phyloP scores from a whole-genome alignment of 2,888 invertebrate genomes.

The Ernsta delagoae region DNA sequence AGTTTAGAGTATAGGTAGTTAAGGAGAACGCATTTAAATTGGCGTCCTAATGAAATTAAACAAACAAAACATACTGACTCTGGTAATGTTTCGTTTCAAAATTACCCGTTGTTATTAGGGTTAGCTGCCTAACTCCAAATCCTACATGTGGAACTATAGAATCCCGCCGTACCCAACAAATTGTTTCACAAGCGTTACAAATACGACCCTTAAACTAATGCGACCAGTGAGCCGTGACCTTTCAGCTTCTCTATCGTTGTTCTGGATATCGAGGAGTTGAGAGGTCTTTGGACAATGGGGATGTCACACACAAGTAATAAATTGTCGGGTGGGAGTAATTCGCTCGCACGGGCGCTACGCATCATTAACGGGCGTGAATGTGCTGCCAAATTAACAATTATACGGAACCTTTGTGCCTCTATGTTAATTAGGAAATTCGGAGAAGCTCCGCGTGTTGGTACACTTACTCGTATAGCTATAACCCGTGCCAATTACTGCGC shows the following conservation, averaged over 20 bases:
- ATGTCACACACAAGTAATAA: conserved; percentile 73
- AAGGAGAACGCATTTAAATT: not conserved
- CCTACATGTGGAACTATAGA: conserved; percentile 42
- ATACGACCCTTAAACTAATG: conserved; percentile 66
- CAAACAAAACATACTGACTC: conserved; percentile 25
- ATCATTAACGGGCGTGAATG: conserved; percentile 76
- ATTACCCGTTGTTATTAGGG: conserved; percentile 46
- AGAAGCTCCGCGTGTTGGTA: conserved; percentile 47
- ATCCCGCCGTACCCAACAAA: conserved; percentile 57
- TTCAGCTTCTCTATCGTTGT: not conserved
- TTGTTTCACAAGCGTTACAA: conserved; percentile 72
- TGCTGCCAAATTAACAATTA: conserved; percentile 82
- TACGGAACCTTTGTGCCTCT: conserved; percentile 65
- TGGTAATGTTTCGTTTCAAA: conserved; percentile 39
- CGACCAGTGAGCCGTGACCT: conserved; percentile 54
- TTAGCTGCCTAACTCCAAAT: conserved; percentile 49
- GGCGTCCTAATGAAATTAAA: not conserved
- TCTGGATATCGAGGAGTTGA: conserved; percentile 18
- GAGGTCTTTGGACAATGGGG: conserved; percentile 52
- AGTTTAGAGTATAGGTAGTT: not conserved
- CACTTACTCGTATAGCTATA: conserved; percentile 38
- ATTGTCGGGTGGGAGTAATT: conserved; percentile 56
- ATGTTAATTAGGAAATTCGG: conserved; percentile 78
- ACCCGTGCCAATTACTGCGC: conserved; percentile 45
- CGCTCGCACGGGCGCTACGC: conserved; percentile 60